Conservation (phyloP, 1,140 invertebrate genomes). For the Drosophila asahinai region DNA sequence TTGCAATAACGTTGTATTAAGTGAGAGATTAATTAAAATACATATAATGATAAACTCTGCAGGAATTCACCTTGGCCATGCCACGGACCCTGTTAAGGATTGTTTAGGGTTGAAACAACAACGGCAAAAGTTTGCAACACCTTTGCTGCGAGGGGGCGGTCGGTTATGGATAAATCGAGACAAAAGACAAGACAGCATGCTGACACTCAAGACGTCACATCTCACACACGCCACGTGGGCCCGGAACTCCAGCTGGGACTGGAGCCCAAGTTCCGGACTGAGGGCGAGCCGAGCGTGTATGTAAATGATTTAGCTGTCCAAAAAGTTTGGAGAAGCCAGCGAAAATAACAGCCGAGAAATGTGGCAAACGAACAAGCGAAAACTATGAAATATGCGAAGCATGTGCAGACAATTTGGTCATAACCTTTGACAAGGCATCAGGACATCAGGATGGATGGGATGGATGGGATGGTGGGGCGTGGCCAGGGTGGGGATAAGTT, state of each 20-base stretch:
- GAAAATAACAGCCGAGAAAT: conserved; percentile 42
- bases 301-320: conserved; percentile 59
- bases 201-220: conserved; percentile 27
- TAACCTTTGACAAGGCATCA: conserved; percentile 64
- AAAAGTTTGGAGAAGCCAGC: conserved; percentile 52
- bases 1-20: neutral
- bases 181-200: conserved; percentile 23
- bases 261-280: conserved; percentile 3
- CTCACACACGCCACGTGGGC: conserved; percentile 36
- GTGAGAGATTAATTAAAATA: neutral
- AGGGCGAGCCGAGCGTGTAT: conserved; percentile 11
- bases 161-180: conserved; percentile 13
- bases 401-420: conserved; percentile 70
- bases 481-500: conserved; percentile 40
- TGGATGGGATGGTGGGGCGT: conserved; percentile 6
- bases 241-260: conserved; percentile 25
- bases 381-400: conserved; percentile 64
- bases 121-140: conserved; percentile 15
- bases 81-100: neutral
- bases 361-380: conserved; percentile 23
- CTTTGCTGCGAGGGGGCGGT: neutral
- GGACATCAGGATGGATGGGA: neutral
- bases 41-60: neutral
- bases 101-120: conserved; percentile 6
- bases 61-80: neutral